Evolutionary conservation across 1,140 invertebrate species (phyloP).

Genomic region (Megalopta genalis): DNA sequence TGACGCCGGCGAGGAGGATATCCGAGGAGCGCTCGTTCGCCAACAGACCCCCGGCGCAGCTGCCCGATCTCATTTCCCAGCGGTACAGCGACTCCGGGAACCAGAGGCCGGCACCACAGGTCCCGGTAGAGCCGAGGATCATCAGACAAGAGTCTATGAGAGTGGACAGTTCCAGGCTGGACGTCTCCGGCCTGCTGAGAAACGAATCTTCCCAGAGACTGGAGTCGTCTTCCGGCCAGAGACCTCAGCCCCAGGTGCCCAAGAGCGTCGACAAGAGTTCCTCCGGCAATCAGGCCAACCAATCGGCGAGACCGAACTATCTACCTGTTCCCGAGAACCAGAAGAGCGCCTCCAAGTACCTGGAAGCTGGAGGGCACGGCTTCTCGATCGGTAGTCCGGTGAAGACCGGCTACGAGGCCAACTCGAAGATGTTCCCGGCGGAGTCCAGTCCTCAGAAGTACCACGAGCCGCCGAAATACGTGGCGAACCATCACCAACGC

Average conservation of each 20-base stretch:
- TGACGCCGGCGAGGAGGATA: conserved; percentile 71
- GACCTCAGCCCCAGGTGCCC: conserved; percentile 75
- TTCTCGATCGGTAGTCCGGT: conserved; percentile 62
- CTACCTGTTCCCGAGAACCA: conserved; percentile 47
- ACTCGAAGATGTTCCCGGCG: conserved; percentile 62
- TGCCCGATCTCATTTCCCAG: conserved; percentile 72
- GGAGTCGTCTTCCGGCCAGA: conserved; percentile 69
- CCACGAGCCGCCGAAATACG: conserved; percentile 71
- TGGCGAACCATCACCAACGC: conserved; percentile 64
- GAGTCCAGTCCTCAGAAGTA: conserved; percentile 69
- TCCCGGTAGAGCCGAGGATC: conserved; percentile 71
- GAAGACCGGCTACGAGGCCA: conserved; percentile 70
- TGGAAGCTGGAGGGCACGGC: conserved; percentile 47
- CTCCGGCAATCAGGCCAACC: conserved; percentile 23
- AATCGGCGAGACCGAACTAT: conserved; percentile 61
- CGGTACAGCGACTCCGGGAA: conserved; percentile 73
- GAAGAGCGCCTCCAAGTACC: conserved; percentile 56
- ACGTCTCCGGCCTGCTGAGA: conserved; percentile 62
- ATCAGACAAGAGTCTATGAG: conserved; percentile 74
- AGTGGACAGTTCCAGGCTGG: conserved; percentile 65
- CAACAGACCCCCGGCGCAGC: conserved; percentile 64
- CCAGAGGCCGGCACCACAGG: conserved; percentile 70
- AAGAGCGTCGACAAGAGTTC: conserved; percentile 57
- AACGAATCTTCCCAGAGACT: conserved; percentile 59
- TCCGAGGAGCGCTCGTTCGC: conserved; percentile 62